Evolutionary conservation across 1,140 invertebrate genomes (phyloP), one percentile per base, ranked within the genome.

Genomic region (Macrostomum lignano): DNA sequence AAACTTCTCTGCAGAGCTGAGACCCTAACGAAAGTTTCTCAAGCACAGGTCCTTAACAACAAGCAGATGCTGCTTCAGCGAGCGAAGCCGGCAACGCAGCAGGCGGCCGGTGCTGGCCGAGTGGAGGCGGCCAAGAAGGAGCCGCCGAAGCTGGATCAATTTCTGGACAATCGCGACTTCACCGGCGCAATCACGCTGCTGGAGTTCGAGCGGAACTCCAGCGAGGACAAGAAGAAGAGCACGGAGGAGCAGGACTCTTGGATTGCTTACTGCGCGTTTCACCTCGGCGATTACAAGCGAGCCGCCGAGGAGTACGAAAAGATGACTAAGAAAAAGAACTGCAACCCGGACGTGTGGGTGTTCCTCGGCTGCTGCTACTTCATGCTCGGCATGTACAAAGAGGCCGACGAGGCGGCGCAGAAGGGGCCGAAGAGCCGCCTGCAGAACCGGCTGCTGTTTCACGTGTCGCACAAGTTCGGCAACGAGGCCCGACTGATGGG

Each of bases 341-440:
- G 42, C 32, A 44, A 52, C 29, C 48, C 49, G 11, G 60, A 65
- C 42, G 46, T 76, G 3, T 59, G 61, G 24, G 64, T 74, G 3
- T 81, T 82, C 60, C 57, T 88, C 3, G 79, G 76, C 5, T 86
- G 84, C 36, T 88, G 79, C 52, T 78, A 78, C 53, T 94, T 94
- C 51, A 88, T 79, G 48, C 61, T 93, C 37, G 84, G 82, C 48
- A 69, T 72, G 65, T 73, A 74, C 44, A 61, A 65, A 31, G 66
- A 72, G 45, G 60, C 67, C 10, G 57, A 67, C 38, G 52, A 60
- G 35, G 58, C 61, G 33, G 49, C 45, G 19, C 35, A 46, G 19
- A 61, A 58, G 63, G 62, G 45, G 30, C 48, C 57, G 14, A 49
- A 51, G 40, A 42, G 45, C 22, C 38, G 48, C 11, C 41, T 63